These are phyloP conservation scores for Syngnathus rostellatus DNA, from an alignment of 2,797 vertebrate genomes.

Conservation along the genomic window DNA sequence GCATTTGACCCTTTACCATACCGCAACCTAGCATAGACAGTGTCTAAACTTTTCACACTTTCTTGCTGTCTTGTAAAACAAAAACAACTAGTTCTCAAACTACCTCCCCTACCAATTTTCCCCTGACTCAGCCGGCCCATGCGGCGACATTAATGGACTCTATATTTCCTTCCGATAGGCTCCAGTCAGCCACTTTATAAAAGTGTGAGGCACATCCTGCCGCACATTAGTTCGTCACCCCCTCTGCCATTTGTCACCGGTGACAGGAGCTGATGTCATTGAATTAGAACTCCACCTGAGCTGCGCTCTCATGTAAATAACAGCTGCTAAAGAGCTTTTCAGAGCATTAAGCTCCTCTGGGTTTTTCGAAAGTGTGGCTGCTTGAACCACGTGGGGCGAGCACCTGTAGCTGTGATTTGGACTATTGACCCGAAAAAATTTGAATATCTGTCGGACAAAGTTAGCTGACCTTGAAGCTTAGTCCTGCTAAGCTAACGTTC, in stretches of 20 bases:
- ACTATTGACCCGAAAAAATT: neutral
- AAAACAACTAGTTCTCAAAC: neutral
- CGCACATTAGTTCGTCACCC: slow-evolving; percentile 34
- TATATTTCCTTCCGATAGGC: slow-evolving; percentile 23
- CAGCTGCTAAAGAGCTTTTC: slow-evolving; percentile 36
- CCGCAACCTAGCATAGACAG: neutral
- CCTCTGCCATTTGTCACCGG: slow-evolving; percentile 37
- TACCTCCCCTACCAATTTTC: neutral
- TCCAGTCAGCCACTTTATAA: slow-evolving; percentile 20
- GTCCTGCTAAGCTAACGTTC: neutral
- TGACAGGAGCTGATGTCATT: slow-evolving; percentile 40
- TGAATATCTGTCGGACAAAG: neutral
- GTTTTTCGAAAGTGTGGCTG: slow-evolving; percentile 17
- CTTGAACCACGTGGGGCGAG: neutral
- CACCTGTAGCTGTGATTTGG: neutral
- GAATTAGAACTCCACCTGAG: slow-evolving; percentile 45
- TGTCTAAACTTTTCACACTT: neutral
- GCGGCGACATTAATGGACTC: slow-evolving; percentile 18
- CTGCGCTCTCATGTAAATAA: slow-evolving; percentile 32
- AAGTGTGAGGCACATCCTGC: slow-evolving; percentile 26
- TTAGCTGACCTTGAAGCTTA: neutral
- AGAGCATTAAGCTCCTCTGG: slow-evolving; percentile 31
- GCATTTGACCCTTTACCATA: neutral
- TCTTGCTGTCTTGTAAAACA: neutral
- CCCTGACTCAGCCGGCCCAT: slow-evolving; percentile 30